Evolutionary conservation across 2,888 invertebrate species (phyloP).

Genomic region (Drosophila nr. fundita): DNA sequence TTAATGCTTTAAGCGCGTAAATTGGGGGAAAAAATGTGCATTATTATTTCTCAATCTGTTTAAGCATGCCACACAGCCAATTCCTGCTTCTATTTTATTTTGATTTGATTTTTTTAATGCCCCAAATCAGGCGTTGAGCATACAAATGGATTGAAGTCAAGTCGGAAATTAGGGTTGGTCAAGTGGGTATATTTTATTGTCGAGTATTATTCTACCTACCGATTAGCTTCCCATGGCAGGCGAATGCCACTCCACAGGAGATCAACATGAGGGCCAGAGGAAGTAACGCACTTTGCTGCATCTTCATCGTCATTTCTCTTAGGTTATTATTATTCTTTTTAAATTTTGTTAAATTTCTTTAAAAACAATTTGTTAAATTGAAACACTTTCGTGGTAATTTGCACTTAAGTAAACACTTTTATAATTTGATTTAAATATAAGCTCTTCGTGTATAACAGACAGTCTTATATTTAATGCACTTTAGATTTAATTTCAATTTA

Average conservation of each 20-base stretch:
- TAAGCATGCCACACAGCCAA: slow-evolving; percentile 46
- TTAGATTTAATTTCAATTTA: slow-evolving; percentile 29
- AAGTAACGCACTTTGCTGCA: slow-evolving; percentile 67
- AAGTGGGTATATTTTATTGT: not conserved
- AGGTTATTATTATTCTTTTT: slow-evolving; percentile 5
- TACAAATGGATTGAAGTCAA: slow-evolving; percentile 46
- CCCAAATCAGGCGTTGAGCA: slow-evolving; percentile 46
- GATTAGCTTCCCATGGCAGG: slow-evolving; percentile 82
- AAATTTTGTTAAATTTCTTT: not conserved
- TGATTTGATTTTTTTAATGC: slow-evolving; percentile 32
- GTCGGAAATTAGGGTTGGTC: slow-evolving; percentile 38
- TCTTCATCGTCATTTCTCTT: slow-evolving; percentile 45
- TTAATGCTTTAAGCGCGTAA: not conserved
- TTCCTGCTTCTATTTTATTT: slow-evolving; percentile 20
- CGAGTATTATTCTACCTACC: slow-evolving; percentile 69
- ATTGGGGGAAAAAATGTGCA: slow-evolving; percentile 4
- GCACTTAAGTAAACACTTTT: slow-evolving; percentile 42
- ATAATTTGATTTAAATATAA: slow-evolving; percentile 51
- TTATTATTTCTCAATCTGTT: slow-evolving; percentile 30
- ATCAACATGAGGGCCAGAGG: slow-evolving; percentile 69
- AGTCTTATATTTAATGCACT: slow-evolving; percentile 68
- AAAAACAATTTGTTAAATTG: not conserved
- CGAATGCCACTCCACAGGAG: slow-evolving; percentile 75
- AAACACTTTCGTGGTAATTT: slow-evolving; percentile 32
- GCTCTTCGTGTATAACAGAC: slow-evolving; percentile 76